phyloP scores from a whole-genome alignment of 2,797 vertebrate genomes.

The Helarctos malayanus region DNA sequence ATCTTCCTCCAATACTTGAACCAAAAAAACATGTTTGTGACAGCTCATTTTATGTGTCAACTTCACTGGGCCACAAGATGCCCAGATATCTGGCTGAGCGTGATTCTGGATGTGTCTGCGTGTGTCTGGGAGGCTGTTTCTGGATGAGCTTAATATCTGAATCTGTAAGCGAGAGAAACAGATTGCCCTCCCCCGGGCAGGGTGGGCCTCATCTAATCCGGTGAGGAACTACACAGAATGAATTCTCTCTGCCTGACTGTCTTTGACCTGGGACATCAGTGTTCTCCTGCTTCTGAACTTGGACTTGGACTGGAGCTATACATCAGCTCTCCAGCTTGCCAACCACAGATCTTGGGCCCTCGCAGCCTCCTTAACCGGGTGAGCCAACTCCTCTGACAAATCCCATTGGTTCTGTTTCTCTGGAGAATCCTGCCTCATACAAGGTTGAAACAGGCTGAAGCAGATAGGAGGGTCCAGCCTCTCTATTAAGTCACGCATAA shows the following conservation, averaged over 20 bases:
- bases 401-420: not conserved
- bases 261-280: accelerated
- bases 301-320: not conserved
- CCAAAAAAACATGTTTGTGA: not conserved
- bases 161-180: too few species aligned
- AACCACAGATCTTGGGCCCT: not conserved
- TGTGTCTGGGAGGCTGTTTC: not conserved
- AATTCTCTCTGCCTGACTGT: not conserved
- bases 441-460: not conserved
- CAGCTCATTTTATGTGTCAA: not conserved
- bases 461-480: not conserved
- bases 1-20: not conserved
- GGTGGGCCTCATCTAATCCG: not conserved
- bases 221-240: not conserved
- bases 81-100: not conserved
- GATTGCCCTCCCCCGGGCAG: not conserved
- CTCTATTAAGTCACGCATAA: too few species aligned
- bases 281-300: not conserved
- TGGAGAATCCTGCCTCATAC: not conserved
- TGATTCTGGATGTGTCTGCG: not conserved
- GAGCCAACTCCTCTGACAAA: too few species aligned
- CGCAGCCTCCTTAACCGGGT: accelerated
- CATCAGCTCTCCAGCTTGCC: not conserved
- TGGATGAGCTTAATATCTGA: not conserved
- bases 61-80: not conserved